These are phyloP conservation scores for Xenopus borealis DNA, from an alignment of 2,113 vertebrate species.

Conservation along the genomic window DNA sequence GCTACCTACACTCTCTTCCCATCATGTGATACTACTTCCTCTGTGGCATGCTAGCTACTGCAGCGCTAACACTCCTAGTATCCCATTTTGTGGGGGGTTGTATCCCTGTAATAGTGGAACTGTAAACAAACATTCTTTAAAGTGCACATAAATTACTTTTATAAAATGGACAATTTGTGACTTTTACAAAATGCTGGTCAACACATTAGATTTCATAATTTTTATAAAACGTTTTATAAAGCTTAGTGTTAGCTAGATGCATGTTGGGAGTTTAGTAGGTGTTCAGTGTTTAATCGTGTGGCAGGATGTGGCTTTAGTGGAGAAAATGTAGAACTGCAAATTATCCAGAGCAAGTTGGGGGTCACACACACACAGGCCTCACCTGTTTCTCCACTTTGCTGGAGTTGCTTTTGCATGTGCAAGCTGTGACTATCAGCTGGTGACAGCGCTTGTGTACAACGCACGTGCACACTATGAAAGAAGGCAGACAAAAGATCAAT, in stretches of 20 bases:
- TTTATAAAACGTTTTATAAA: too few relatives aligned
- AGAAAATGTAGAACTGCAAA: neutral
- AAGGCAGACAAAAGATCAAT: slow-evolving; percentile 43
- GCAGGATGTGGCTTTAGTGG: slow-evolving; percentile 22
- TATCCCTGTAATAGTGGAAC: too few relatives aligned
- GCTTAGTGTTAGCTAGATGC: neutral
- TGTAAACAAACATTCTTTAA: too few relatives aligned
- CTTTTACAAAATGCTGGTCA: too few relatives aligned
- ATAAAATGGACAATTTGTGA: too few relatives aligned
- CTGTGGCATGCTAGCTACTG: too few relatives aligned
- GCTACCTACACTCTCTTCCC: too few relatives aligned
- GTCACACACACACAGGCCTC: slow-evolving; percentile 46
- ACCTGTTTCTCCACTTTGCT: slow-evolving; percentile 74
- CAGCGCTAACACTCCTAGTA: too few relatives aligned
- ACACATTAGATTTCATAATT: too few relatives aligned
- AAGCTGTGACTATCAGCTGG: slow-evolving; percentile 88
- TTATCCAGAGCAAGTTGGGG: neutral
- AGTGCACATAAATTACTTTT: too few relatives aligned
- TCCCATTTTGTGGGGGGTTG: too few relatives aligned
- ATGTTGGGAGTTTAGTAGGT: neutral
- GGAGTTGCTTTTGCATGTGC: slow-evolving; percentile 88
- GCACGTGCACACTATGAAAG: slow-evolving; percentile 86
- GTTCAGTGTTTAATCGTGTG: neutral
- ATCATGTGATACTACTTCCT: too few relatives aligned
- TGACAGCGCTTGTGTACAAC: slow-evolving; percentile 98